Evolutionary conservation across 2,888 invertebrate genomes (phyloP), one percentile per base, ranked within the genome.

Genomic region (Cynaeus angustus): DNA sequence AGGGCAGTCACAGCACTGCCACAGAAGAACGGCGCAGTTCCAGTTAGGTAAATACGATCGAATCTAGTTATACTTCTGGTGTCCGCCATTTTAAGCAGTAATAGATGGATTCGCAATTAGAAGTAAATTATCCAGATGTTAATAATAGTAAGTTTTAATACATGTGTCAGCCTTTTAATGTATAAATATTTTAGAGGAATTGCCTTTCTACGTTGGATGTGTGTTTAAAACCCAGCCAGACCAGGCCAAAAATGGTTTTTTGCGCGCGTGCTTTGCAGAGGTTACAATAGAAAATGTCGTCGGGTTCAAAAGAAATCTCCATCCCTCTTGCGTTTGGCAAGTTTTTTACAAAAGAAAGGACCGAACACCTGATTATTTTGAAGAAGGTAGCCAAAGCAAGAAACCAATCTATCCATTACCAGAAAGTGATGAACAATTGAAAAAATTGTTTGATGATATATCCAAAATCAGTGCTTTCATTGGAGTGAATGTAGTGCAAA

Each of bases 151-250:
- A 41, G 56, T 56, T 56, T 56, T 56, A 56, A 56, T 56, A 56
- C 56, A 56, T 41, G 13, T 56, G 41, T 52, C n/a, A n/a, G 28
- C 7, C 56, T 56, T 56, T 56, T 58, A 58, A 58, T 58, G 58
- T 58, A n/a, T 58, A 58, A 58, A 58, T 58, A 58, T 43, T 38
- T 58, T 58, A 58, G 58, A 43, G 28, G 26, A 58, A 43, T 41
- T 43, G 43, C 58, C 58, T 38, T 1, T 6, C 4, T 58, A 0
- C 43, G 26, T 58, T 43, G 43, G 58, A 43, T 58, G 58, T 58
- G 43, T 43, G 12, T 13, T 26, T 43, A 43, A 58, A 21, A 43
- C 26, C 13, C 12, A 21, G 12, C 5, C 9, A 41, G 58, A 58
- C 58, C 7, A 58, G 28, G 58, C 58, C 43, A 43, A 16, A 43